A percentile compares a stretch with the other conserved stretches of the same genome.
These are phyloP conservation scores for Echeneis naucrates DNA, from an alignment of 2,797 vertebrate genomes.

Conservation along the genomic window DNA sequence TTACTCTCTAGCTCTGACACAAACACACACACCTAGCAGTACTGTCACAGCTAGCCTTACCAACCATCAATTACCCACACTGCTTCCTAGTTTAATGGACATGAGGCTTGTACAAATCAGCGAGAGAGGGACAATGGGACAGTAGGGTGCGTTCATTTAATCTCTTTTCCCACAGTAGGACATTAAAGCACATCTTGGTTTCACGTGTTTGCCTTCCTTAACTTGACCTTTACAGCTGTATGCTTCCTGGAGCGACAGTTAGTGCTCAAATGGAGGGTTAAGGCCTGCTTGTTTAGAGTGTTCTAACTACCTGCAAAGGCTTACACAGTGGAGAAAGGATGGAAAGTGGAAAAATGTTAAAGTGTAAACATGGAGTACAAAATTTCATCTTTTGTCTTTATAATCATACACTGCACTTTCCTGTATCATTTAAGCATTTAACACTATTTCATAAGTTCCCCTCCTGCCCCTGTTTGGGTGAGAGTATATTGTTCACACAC, in stretches of 20 bases:
- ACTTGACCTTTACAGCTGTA: conserved; percentile 73
- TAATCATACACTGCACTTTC: background rate
- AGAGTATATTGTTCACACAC: background rate
- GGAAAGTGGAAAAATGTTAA: background rate
- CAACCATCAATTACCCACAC: conserved; percentile 70
- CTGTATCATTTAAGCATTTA: conserved; percentile 2
- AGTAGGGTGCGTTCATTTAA: conserved; percentile 50
- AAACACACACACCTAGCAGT: conserved; percentile 54
- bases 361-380: background rate
- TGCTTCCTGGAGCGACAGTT: conserved; percentile 67
- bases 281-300: conserved; percentile 58
- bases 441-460: background rate
- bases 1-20: conserved; percentile 43
- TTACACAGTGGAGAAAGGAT: conserved; percentile 4
- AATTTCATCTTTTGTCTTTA: background rate
- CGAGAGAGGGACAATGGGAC: conserved; percentile 49
- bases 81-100: conserved; percentile 69
- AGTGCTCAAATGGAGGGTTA: conserved; percentile 69
- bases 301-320: conserved; percentile 56
- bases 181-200: conserved; percentile 68
- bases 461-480: too few species aligned
- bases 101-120: conserved; percentile 59
- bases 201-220: conserved; percentile 51
- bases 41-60: conserved; percentile 60
- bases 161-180: conserved; percentile 41